Base-by-base conservation (phyloP, 1,140 invertebrate species). In the Armadillidium nasatum region DNA sequence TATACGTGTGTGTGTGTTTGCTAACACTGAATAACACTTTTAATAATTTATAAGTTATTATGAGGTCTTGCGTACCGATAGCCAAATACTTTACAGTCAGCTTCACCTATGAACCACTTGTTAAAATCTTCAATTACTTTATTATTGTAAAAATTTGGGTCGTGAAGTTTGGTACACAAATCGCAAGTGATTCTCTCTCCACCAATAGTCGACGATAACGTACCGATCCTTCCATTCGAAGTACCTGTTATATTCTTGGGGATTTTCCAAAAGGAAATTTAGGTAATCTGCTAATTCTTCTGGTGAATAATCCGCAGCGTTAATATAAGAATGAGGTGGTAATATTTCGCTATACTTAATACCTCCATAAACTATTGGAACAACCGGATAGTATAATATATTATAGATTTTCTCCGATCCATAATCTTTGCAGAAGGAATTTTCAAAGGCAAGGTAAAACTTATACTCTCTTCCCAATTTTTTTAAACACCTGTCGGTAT, bases 391-490 rank as follows among this genome's bases (percentile, higher is more conserved):
- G n/a, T 66, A 73, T 67, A 83, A 74, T 10, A 80, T 76, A 23
- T 82, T 78, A 79, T 82, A 85, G 43, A 85, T 80, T 50, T 87
- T 87, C 79, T 87, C 87, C 0, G 85, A 87, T 22, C 86, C 82
- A 74, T 87, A 87, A 78, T 87, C 85, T 44, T 81, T 74, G 78
- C 86, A 87, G 7, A 86, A 67, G 0, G 83, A 82, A 78, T 87
- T 87, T 81, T 87, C 86, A 76, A 87, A 87, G 10, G 85, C 76
- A 6, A 87, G 73, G 78, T 87, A 87, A 76, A 85, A 85, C 67
- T 82, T 80, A 82, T 85, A 84, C 15, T 80, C 33, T 67, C 67
- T 54, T 10, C 76, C 81, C 67, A 71, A 76, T 10, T 67, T 44
- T 23, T 74, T 73, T 33, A 81, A 81, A 54, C 84, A 85, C 43